Base-by-base conservation (phyloP, 2,113 vertebrate genomes). In the Hypanus sabinus region DNA sequence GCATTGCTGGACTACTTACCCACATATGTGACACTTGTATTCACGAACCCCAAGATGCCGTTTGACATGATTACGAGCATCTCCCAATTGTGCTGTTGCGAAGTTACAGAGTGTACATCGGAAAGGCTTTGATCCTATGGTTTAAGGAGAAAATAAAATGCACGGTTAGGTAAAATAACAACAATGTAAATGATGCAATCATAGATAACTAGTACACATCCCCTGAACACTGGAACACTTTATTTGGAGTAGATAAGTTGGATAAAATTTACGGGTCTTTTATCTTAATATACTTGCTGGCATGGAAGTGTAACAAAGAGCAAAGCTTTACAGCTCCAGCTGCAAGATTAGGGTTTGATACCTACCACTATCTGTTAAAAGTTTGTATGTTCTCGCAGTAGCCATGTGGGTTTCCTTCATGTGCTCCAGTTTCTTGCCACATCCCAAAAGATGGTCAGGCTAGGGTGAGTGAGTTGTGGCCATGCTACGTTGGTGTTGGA, bases 51-150 rank as follows among this genome's bases (percentile, higher is more conserved):
- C 98, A 94, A 99, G 98, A 96, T 99, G 99, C 96, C 99, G 98
- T 96, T 99, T 99, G 95, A 99, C 98, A 79, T 99, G 99, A 97
- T 99, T 99, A 95, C 99, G 98, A 95, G 98, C 98, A 94, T 99
- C 99, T 95, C 99, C 99, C 93, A 99, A 97, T 97, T 99, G 99
- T 96, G 99, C 99, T 16, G 98, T 99, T 94, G 99, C 98, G 96
- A 99, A 99, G 96, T 98, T 98, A 97, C 99, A 99, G 97, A 99
- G 98, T 96, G 98, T 99, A 96, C 99, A 99, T 96, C 97, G 98
- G 97, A 99, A 99, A 93, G 99, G 99, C 95, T 99, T 99, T 94
- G 99, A 99, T 96, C 99, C 99, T 99, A 96, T 95, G 96, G 95
- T 62, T 87, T 16, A 65, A 88, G 18, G 4, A 97, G 96, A 95